Conservation (phyloP, 2,888 invertebrate genomes). For the Stictocephala bisonia region DNA sequence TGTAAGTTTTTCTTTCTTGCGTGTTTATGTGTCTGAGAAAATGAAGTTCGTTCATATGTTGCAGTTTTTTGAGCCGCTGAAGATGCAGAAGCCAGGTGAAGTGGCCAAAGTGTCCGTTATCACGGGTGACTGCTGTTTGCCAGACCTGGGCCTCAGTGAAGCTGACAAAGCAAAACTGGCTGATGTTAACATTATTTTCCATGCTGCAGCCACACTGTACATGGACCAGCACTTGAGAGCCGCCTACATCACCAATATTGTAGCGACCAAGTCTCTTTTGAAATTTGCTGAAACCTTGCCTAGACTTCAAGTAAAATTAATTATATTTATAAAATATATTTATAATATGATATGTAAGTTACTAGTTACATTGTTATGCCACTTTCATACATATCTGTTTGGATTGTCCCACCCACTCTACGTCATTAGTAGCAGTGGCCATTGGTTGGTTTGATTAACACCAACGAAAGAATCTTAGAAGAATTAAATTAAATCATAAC, state of each 20-base stretch:
- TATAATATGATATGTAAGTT: too few relatives aligned
- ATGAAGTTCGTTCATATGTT: too few relatives aligned
- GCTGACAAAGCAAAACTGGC: slow-evolving; percentile 49
- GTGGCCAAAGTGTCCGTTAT: slow-evolving; percentile 53
- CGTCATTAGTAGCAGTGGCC: too few relatives aligned
- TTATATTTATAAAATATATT: too few relatives aligned
- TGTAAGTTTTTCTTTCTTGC: too few relatives aligned
- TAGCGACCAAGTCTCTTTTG: slow-evolving; percentile 51
- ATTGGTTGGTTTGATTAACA: too few relatives aligned
- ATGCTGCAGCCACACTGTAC: slow-evolving; percentile 56
- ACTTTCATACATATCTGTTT: too few relatives aligned
- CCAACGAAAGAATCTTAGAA: too few relatives aligned
- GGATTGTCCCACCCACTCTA: too few relatives aligned
- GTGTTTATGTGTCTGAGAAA: too few relatives aligned
- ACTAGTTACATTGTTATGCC: too few relatives aligned
- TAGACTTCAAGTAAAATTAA: slow-evolving; percentile 52
- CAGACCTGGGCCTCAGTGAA: slow-evolving; percentile 53
- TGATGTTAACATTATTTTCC: slow-evolving; percentile 56
- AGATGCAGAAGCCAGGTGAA: slow-evolving; percentile 48
- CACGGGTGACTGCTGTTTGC: slow-evolving; percentile 55
- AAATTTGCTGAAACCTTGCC: slow-evolving; percentile 51
- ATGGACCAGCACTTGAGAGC: slow-evolving; percentile 55
- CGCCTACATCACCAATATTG: slow-evolving; percentile 53
- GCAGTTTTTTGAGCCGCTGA: slow-evolving; percentile 50
- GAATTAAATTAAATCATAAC: too few relatives aligned